A percentile compares a stretch with the other conserved stretches of the same genome.
Conservation (phyloP, 2,888 invertebrate species). For the Saturnia pavonia region DNA sequence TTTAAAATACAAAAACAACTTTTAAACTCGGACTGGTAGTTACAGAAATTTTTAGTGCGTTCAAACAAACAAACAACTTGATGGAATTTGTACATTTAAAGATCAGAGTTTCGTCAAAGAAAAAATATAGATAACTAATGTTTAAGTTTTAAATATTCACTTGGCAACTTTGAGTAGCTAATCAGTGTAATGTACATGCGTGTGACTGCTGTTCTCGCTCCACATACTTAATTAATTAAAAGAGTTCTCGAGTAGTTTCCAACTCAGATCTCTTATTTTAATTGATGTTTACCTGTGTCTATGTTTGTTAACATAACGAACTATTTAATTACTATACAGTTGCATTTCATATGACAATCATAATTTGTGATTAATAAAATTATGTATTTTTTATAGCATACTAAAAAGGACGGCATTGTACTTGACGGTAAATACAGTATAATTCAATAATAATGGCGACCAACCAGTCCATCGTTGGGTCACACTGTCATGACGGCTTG, state of each 20-base stretch:
- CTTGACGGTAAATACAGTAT: too few species aligned
- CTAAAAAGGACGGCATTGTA: too few species aligned
- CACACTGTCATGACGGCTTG: too few species aligned
- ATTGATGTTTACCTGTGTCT: slow-evolving; percentile 62
- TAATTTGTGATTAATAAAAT: not conserved
- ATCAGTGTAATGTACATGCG: slow-evolving; percentile 52
- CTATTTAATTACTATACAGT: slow-evolving; percentile 59
- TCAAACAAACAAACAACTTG: too few species aligned
- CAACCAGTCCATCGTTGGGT: too few species aligned
- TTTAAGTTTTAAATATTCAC: slow-evolving; percentile 38
- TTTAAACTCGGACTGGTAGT: too few species aligned
- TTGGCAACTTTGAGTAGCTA: slow-evolving; percentile 43
- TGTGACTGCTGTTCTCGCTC: slow-evolving; percentile 54
- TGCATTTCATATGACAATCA: slow-evolving; percentile 35
- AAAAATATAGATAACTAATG: slow-evolving; percentile 31
- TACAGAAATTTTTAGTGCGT: too few species aligned
- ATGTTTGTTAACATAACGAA: slow-evolving; percentile 73
- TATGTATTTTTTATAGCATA: not conserved
- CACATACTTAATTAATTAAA: slow-evolving; percentile 75
- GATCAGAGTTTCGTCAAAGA: not conserved
- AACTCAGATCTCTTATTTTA: slow-evolving; percentile 44
- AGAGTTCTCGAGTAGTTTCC: slow-evolving; percentile 59
- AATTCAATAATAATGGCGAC: too few species aligned
- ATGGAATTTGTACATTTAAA: too few species aligned
- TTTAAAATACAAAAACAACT: too few species aligned